Percentiles rank a stretch among this genome's conserved stretches.
Evolutionary conservation across 2,113 vertebrate genomes (phyloP).

Genomic region (Phrynosoma blainvillii): DNA sequence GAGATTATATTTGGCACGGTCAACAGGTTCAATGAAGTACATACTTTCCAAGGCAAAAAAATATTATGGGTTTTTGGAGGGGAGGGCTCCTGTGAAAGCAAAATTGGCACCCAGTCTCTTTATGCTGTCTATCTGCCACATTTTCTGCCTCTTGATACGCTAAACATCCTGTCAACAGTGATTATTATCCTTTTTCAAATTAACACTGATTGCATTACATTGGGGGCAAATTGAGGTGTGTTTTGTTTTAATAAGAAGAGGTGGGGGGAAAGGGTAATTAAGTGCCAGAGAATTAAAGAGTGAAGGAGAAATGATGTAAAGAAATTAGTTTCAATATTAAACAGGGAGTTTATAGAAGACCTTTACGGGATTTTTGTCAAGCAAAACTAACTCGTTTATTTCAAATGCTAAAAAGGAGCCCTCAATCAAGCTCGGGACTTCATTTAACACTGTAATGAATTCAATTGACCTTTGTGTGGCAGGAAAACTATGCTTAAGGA

Average conservation of each 20-base stretch:
- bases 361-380: slow-evolving; percentile 67
- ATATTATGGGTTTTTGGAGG: no score
- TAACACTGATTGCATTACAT: slow-evolving; percentile 7
- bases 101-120: not conserved
- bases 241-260: not conserved
- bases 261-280: slow-evolving; percentile 53
- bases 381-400: slow-evolving; percentile 69
- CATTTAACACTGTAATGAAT: slow-evolving; percentile 63
- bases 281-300: slow-evolving; percentile 56
- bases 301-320: slow-evolving; percentile 59
- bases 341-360: slow-evolving; percentile 54
- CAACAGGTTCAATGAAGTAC: not conserved
- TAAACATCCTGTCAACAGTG: not conserved
- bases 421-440: slow-evolving; percentile 70
- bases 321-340: slow-evolving; percentile 48
- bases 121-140: no score
- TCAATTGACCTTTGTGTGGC: slow-evolving; percentile 56
- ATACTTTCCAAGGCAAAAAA: not conserved
- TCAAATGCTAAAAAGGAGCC: slow-evolving; percentile 61
- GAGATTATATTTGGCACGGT: not conserved
- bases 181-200: slow-evolving; percentile 14
- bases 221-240: not conserved
- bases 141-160: not conserved
- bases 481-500: fast-evolving
- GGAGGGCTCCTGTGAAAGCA: not conserved